These are phyloP conservation scores for Periophthalmus magnuspinnatus DNA, from an alignment of 2,797 vertebrate species.

Conservation along the genomic window DNA sequence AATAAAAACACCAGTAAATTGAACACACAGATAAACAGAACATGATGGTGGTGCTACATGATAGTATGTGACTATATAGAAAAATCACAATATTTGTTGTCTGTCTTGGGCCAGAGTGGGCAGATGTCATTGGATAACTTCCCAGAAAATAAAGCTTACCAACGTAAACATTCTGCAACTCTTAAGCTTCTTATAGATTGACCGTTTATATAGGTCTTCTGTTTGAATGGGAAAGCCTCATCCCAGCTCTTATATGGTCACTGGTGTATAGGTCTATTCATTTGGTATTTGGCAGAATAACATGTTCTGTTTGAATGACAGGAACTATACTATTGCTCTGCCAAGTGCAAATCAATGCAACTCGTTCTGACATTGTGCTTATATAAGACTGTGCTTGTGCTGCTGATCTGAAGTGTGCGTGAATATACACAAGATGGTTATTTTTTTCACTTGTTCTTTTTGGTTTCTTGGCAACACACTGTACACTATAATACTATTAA, in stretches of 20 bases:
- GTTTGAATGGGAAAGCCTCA: constrained; percentile 28
- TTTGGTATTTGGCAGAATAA: background rate
- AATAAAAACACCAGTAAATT: background rate
- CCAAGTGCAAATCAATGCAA: constrained; percentile 52
- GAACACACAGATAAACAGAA: too few relatives aligned
- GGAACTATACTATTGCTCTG: constrained; percentile 20
- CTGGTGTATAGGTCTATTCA: background rate
- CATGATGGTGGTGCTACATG: too few relatives aligned
- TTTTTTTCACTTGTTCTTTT: constrained; percentile 13
- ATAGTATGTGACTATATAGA: constrained; percentile 26
- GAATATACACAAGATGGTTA: constrained; percentile 39
- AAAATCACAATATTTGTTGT: constrained; percentile 46
- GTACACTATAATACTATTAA: constrained; percentile 12
- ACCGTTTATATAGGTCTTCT: constrained; percentile 28
- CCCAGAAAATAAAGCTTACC: constrained; percentile 61
- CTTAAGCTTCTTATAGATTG: constrained; percentile 73
- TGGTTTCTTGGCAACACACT: constrained; percentile 17
- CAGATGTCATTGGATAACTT: constrained; percentile 70
- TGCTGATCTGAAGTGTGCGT: constrained; percentile 41
- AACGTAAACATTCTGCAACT: constrained; percentile 66
- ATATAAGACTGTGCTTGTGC: constrained; percentile 40
- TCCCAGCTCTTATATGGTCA: background rate
- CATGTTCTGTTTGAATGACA: constrained; percentile 1
- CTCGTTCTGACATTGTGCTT: constrained; percentile 48
- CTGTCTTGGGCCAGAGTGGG: constrained; percentile 48